A percentile compares a stretch with the other conserved stretches of the same genome.
Conservation (phyloP, 2,888 invertebrate species). For the Trichopria drosophilae region DNA sequence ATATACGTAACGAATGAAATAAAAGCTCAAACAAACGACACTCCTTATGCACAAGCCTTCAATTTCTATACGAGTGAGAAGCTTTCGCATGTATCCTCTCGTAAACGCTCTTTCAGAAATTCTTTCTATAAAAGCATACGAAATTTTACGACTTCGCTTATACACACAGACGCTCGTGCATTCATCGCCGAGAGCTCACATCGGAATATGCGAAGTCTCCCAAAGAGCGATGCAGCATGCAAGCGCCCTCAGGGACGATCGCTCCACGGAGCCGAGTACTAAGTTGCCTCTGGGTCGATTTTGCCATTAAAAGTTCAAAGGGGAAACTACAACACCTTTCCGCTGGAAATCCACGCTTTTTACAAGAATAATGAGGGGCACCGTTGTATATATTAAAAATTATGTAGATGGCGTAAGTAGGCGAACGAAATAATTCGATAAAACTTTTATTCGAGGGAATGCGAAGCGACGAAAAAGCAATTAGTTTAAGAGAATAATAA, state of each 20-base stretch:
- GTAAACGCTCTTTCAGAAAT: conserved; percentile 19
- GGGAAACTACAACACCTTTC: no score
- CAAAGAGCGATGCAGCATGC: neutral
- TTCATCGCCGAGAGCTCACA: neutral
- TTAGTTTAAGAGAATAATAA: no score
- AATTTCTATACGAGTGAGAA: conserved; percentile 20
- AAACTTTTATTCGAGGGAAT: no score
- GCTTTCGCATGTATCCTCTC: conserved; percentile 28
- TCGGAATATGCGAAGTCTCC: conserved; percentile 5
- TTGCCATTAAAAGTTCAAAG: conserved; percentile 30
- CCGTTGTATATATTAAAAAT: no score
- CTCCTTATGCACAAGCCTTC: conserved; percentile 23
- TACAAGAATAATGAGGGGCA: no score
- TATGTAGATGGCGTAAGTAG: no score
- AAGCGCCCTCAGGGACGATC: conserved; percentile 5
- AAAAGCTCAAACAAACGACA: conserved; percentile 24
- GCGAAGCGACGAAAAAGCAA: no score
- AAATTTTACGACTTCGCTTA: conserved; percentile 24
- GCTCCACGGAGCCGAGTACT: conserved; percentile 9
- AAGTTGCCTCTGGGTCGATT: conserved; percentile 23
- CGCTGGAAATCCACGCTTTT: no score
- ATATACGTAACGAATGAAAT: no score
- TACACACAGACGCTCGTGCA: neutral
- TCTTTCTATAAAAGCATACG: conserved; percentile 25
- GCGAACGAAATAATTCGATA: no score